Percentiles rank a stretch among this genome's conserved stretches.
phyloP scores from a whole-genome alignment of 2,113 vertebrate species.

The Leiothrix lutea region DNA sequence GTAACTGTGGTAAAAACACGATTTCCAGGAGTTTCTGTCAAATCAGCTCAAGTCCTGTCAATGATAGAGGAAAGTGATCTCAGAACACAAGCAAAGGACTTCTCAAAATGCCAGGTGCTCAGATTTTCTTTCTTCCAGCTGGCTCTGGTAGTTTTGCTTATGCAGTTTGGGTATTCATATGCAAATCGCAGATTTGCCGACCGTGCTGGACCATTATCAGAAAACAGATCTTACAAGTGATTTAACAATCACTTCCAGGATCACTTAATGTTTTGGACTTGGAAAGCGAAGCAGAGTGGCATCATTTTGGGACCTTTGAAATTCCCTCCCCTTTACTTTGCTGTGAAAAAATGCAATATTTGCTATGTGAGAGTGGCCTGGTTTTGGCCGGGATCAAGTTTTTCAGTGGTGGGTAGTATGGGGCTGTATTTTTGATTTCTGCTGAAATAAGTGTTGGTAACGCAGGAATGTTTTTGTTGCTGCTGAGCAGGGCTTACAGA shows the following conservation, averaged over 20 bases:
- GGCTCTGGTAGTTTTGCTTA: slow-evolving; percentile 56
- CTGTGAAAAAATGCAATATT: not conserved
- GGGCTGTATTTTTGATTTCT: not conserved
- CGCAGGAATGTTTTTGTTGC: not conserved
- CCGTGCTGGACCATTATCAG: not conserved
- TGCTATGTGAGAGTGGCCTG: not conserved
- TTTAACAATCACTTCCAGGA: not conserved
- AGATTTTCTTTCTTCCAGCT: slow-evolving; percentile 49
- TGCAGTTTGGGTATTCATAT: slow-evolving; percentile 45
- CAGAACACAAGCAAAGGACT: slow-evolving; percentile 27
- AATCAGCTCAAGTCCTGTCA: not conserved
- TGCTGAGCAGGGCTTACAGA: not conserved
- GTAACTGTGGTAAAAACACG: not conserved
- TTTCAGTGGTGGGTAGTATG: not conserved
- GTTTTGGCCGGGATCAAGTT: not conserved
- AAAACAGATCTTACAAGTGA: not conserved
- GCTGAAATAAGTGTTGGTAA: not conserved
- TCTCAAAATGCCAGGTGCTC: slow-evolving; percentile 41
- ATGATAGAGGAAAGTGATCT: slow-evolving; percentile 42
- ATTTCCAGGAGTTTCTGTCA: not conserved
- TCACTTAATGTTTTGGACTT: not conserved
- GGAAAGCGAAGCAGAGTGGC: not conserved
- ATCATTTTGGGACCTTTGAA: not conserved
- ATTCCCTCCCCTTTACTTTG: not conserved
- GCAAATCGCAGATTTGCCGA: slow-evolving; percentile 40